Evolutionary conservation across 2,113 vertebrate species (phyloP), one percentile per base, ranked within the genome.

Genomic region (Tyrannus savana): DNA sequence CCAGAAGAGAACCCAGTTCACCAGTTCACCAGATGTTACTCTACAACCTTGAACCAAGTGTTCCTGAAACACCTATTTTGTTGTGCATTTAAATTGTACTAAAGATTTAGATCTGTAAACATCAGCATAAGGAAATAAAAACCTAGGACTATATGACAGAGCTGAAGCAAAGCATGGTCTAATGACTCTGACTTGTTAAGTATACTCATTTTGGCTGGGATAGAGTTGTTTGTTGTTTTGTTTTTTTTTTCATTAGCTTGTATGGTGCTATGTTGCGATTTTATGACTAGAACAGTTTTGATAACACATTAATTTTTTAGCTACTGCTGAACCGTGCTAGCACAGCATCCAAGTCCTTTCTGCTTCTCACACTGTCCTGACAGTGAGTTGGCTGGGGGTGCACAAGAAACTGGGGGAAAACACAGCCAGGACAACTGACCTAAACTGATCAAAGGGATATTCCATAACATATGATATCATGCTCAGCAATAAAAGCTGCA

Each of bases 171-270:
- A 73, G 16, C 0, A 2, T 7, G 4, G 77, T 92, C 25, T 75
- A 11, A 50, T 73, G 12, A 62, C 74, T 89, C 16, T 82, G 47
- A 49, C 6, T 58, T n/a, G 8, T 13, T 78, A 58, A 77, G 11
- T 39, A 7, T 30, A 35, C 14, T 49, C 0, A 2, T 66, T 89
- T 75, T 1, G 0, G 1, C 3, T 7, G 16, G 10, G 25, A 44
- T 10, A 66, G 21, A 46, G 12, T 25, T 37, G 14, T 59, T 64
- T 47, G 39, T 12, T 37, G 37, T 37, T 37, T 41, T 41, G 39
- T 10, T 16, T 55, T 19, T 73, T 69, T 42, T 46, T 37, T 14
- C 12, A 39, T 30, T 35, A 44, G 12, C 12, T 73, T 59, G 7
- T 21, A 30, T 7, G 7, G 6, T 16, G 21, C 12, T 60, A 30